Conservation (phyloP, 2,113 vertebrate genomes). For the Oceanites oceanicus region DNA sequence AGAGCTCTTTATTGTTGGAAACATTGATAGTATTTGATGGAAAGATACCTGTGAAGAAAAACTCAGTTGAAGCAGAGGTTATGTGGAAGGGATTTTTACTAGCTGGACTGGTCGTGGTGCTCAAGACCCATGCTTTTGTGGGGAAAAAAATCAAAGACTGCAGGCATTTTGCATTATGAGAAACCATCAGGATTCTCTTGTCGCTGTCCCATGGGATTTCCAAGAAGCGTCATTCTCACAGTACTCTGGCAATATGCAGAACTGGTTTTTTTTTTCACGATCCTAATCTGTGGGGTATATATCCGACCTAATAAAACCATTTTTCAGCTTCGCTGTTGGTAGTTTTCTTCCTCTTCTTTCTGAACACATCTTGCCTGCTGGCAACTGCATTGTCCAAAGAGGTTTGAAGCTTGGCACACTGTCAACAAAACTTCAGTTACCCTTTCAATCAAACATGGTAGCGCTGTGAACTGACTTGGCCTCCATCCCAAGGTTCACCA, state of each 20-base stretch:
- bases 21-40: not conserved
- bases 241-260: not conserved
- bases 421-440: conserved; percentile 19
- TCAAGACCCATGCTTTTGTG: not conserved
- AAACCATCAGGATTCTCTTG: not conserved
- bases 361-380: conserved; percentile 30
- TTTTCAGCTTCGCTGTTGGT: not conserved
- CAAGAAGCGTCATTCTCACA: not conserved
- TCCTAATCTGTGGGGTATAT: not conserved
- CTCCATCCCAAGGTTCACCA: conserved; percentile 32
- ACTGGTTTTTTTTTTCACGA: not conserved
- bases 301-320: not conserved
- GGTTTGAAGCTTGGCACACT: not conserved
- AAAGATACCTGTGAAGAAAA: not conserved
- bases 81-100: not conserved
- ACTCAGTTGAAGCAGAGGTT: not conserved
- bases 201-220: not conserved
- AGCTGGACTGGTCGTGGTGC: not conserved
- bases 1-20: not conserved
- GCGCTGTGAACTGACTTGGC: not conserved
- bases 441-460: not conserved
- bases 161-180: not conserved
- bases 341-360: conserved; percentile 14
- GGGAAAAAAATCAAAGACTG: not conserved
- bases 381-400: not conserved